Evolutionary conservation across 2,888 invertebrate species (phyloP).

Genomic region (Crematogaster levior): DNA sequence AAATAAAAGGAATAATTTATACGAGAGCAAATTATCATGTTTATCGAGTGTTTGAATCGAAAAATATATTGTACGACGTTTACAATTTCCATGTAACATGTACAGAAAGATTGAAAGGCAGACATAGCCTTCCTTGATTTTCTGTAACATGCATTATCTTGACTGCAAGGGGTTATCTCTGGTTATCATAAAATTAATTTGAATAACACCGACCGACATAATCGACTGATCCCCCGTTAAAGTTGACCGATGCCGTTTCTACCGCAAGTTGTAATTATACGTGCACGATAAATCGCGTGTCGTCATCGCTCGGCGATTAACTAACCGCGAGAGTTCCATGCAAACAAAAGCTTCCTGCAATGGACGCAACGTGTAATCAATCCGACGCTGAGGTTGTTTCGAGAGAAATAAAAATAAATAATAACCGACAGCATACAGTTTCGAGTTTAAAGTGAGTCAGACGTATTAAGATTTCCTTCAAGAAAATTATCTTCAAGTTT

Average conservation of each 20-base stretch:
- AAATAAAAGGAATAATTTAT: neutral
- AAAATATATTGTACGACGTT: neutral
- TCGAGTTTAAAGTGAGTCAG: neutral
- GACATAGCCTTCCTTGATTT: constrained; percentile 31
- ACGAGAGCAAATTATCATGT: neutral
- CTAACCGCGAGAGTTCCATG: constrained; percentile 30
- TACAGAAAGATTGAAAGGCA: constrained; percentile 38
- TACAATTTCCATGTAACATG: constrained; percentile 16
- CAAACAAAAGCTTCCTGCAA: constrained; percentile 48
- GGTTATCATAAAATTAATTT: constrained; percentile 76
- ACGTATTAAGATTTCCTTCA: neutral
- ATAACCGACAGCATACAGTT: constrained; percentile 14
- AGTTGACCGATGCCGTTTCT: constrained; percentile 38
- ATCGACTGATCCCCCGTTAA: constrained; percentile 64
- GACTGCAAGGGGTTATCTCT: constrained; percentile 59
- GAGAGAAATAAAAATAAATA: constrained; percentile 39
- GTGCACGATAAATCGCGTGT: constrained; percentile 53
- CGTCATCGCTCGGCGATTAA: constrained; percentile 42
- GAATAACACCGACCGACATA: constrained; percentile 71
- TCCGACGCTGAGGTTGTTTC: constrained; percentile 39
- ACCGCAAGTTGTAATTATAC: constrained; percentile 54
- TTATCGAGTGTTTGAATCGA: constrained; percentile 2
- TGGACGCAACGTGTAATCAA: constrained; percentile 35
- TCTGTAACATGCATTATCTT: constrained; percentile 26
- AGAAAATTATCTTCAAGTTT: neutral